A percentile compares a stretch with the other conserved stretches of the same genome.
Conservation (phyloP, 2,113 vertebrate species). For the Phoenicopterus ruber region DNA sequence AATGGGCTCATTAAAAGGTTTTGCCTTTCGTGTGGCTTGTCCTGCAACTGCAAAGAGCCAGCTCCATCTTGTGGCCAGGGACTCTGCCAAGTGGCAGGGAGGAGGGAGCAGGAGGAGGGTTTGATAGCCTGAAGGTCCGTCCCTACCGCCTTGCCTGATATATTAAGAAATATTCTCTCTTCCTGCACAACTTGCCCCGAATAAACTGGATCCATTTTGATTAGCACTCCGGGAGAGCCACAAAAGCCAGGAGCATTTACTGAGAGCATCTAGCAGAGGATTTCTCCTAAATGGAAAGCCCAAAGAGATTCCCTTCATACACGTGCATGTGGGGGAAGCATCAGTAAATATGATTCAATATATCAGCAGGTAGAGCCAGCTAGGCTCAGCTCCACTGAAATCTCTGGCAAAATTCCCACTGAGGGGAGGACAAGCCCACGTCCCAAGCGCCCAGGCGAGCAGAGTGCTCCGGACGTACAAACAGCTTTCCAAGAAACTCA, state of each 20-base stretch:
- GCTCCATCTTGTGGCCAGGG: constrained; percentile 49
- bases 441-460: background rate
- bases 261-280: background rate
- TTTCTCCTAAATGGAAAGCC: background rate
- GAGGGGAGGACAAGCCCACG: background rate
- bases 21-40: background rate
- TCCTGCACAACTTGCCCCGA: background rate
- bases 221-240: background rate
- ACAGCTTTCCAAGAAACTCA: background rate
- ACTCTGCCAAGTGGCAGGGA: too few species aligned
- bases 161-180: background rate
- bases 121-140: accelerated
- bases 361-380: background rate
- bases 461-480: background rate
- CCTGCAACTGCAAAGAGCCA: background rate
- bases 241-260: background rate
- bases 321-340: background rate
- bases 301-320: background rate
- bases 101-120: accelerated
- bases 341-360: background rate
- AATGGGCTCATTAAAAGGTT: background rate
- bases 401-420: background rate
- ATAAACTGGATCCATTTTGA: background rate
- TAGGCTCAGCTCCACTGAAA: background rate
- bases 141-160: background rate